Base-by-base conservation (phyloP, 1,140 invertebrate genomes). In the Chelonus insularis region DNA sequence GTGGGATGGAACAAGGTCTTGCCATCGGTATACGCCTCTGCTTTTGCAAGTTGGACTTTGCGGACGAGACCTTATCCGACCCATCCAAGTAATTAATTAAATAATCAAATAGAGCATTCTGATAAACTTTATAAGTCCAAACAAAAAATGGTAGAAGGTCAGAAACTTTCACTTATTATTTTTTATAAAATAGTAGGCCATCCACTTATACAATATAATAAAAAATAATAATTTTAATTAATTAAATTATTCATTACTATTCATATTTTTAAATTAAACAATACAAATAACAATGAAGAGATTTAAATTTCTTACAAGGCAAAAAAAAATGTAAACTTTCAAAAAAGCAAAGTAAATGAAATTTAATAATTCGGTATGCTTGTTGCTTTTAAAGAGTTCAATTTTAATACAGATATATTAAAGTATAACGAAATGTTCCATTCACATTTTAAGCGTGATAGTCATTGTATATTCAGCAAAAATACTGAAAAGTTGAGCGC, bases 1-100 rank as follows among this genome's bases (percentile, higher is more conserved):
- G 74, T 78, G 72, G 74, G 74, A 65, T 64, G 76, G 66, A 72
- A 75, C 74, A 77, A 76, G 76, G 73, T 72, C 70, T 74, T 75
- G 73, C 68, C 68, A 68, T 55, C 52, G 52, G 34, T 39, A 63
- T 65, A 75, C 76, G 76, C 76, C 76, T 72, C 73, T 74, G 69
- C 65, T 71, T 70, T 66, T 60, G 61, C 58, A 62, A 60, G 21
- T 20, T 25, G 61, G 4, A 43, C 41, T 8, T 39, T 11, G 14
- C 41, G 18, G 9, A 43, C 16, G 21, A 25, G 32, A 41, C 9
- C 20, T 29, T 41, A 39, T 60, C 21, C 21, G n/a, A 29, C 11
- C 43, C 23, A 54, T 34, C 37, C 60, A 56, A 29, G 34, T 60
- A 52, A 51, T 51, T 57, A 55, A 56, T 55, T 36, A 55, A 21